Base-by-base conservation (phyloP, 2,888 invertebrate genomes). In the Eledona agricola region DNA sequence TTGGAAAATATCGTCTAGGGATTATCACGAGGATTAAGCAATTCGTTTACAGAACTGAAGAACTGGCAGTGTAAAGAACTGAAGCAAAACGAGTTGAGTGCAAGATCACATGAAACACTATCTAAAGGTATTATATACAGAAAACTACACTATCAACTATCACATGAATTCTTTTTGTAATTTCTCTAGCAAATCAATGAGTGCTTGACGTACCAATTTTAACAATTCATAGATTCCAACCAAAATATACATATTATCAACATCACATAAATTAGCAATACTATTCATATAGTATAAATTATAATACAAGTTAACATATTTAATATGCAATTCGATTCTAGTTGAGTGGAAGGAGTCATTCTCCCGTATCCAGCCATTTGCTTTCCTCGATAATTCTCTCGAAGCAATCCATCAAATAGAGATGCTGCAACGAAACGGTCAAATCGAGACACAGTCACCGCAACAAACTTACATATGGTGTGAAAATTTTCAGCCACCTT, bases 341-440 rank as follows among this genome's bases (percentile, higher is more conserved):
- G 20, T 35, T 19, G n/a, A 46, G 6, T 23, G 47, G 55, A 37
- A 37, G 53, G 55, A 63, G 78, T 82, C 89, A 90, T 77, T 91
- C 90, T 35, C 89, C 89, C 31, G 88, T 86, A 74, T 90, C 90
- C 50, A 86, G 83, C 90, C 90, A 91, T 76, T 88, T 89, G 63
- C 86, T 85, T 76, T 97, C 96, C 75, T 95, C 94, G 74, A 90
- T 88, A 83, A 96, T 91, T 81, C 93, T 85, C 76, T 96, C 95
- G 80, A 97, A 95, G 77, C 97, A 96, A 77, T 96, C 96, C 77
- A 88, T 86, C 72, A 95, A 84, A 80, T 88, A 95, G 70, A 89
- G 86, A 71, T 89, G 92, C 93, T 95, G 82, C 7, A 84, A 53
- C 9, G 19, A 38, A 26, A 38, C 7, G 34, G n/a, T 38, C 12